Evolutionary conservation across 2,797 vertebrate genomes (phyloP).

Genomic region (Dendrocincla tyrannina): DNA sequence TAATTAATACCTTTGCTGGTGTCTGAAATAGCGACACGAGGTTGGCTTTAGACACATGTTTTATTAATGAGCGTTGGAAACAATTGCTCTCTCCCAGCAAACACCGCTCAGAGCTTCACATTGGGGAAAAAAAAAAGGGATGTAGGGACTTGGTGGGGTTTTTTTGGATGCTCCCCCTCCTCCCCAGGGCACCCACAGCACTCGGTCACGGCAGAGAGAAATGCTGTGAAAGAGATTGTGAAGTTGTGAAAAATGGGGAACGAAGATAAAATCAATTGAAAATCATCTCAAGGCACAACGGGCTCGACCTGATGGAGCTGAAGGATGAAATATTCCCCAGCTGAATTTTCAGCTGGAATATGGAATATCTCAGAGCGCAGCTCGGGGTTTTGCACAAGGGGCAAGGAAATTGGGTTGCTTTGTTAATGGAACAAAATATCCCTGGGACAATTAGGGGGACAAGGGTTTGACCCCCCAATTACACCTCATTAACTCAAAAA

Average conservation of each 20-base stretch:
- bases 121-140: neutral
- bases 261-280: neutral
- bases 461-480: slow-evolving; percentile 16
- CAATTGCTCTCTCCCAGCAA: slow-evolving; percentile 46
- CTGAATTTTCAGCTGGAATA: neutral
- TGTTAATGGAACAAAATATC: slow-evolving; percentile 44
- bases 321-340: neutral
- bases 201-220: neutral
- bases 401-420: neutral
- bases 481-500: slow-evolving; percentile 5
- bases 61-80: slow-evolving; percentile 63
- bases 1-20: slow-evolving; percentile 39
- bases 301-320: neutral
- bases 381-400: neutral
- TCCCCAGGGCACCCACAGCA: neutral
- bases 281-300: neutral
- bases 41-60: slow-evolving; percentile 42
- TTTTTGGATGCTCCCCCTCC: neutral
- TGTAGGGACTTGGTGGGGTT: neutral
- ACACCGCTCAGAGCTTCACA: neutral
- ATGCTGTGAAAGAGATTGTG: neutral
- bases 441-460: slow-evolving; percentile 47
- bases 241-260: neutral
- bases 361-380: neutral
- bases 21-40: slow-evolving; percentile 31